These are phyloP conservation scores for Hydropsyche tenuis DNA, from an alignment of 1,140 invertebrate genomes.

Conservation along the genomic window DNA sequence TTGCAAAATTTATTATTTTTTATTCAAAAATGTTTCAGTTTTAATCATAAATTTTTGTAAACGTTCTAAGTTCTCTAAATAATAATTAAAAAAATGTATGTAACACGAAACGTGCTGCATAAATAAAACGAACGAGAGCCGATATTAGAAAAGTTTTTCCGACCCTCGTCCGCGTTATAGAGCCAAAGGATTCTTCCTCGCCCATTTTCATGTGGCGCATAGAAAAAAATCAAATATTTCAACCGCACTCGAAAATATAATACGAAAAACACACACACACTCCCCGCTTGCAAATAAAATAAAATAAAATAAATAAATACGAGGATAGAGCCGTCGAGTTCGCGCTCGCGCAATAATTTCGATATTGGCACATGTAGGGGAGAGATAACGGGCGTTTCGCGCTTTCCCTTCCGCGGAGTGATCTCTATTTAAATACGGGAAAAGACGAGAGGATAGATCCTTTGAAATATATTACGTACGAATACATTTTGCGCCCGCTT, in stretches of 20 bases:
- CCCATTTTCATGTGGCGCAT: background rate
- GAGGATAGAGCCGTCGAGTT: background rate
- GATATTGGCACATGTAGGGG: constrained; percentile 46
- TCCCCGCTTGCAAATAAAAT: background rate
- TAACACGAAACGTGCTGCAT: background rate
- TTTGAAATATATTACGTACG: constrained; percentile 34
- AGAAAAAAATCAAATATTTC: background rate
- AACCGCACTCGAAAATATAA: background rate
- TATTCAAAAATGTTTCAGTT: too few relatives aligned
- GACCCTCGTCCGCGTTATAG: background rate
- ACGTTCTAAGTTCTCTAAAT: background rate
- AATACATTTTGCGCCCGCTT: constrained; percentile 30
- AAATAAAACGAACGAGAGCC: constrained; percentile 3
- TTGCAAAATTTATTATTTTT: too few relatives aligned
- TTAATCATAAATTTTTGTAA: background rate
- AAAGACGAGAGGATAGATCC: background rate
- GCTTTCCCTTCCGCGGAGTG: constrained; percentile 21
- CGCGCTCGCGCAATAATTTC: constrained; percentile 31
- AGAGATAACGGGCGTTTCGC: constrained; percentile 38
- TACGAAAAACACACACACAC: background rate
- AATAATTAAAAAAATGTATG: constrained; percentile 18
- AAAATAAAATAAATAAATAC: background rate
- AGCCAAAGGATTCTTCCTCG: background rate
- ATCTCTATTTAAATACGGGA: constrained; percentile 48
- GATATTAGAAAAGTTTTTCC: constrained; percentile 41